phyloP scores from a whole-genome alignment of 2,888 invertebrate species.

The Melinaea marsaeus region DNA sequence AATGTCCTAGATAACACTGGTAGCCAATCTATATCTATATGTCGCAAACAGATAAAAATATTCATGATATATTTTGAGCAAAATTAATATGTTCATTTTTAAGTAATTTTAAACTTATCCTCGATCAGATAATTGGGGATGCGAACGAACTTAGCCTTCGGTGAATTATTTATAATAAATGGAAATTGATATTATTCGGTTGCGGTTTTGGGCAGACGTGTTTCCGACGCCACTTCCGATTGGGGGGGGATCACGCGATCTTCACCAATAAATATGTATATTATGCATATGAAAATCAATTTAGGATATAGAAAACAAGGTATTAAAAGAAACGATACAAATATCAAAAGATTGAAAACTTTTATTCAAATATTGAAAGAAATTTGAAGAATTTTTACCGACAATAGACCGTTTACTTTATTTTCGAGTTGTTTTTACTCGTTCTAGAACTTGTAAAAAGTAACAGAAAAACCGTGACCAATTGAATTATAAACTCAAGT shows the following conservation, averaged over 20 bases:
- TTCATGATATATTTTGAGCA: slow-evolving; percentile 26
- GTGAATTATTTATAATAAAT: slow-evolving; percentile 63
- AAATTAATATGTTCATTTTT: slow-evolving; percentile 12
- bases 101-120: slow-evolving; percentile 34
- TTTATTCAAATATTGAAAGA: too few relatives aligned
- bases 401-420: too few relatives aligned
- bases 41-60: slow-evolving; percentile 40
- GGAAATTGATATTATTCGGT: slow-evolving; percentile 71
- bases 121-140: slow-evolving; percentile 45
- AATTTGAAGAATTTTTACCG: too few relatives aligned
- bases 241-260: slow-evolving; percentile 64
- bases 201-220: slow-evolving; percentile 74
- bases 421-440: slow-evolving; percentile 10
- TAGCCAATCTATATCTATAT: slow-evolving; percentile 51
- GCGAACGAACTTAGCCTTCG: slow-evolving; percentile 56
- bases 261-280: slow-evolving; percentile 36
- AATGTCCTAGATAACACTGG: slow-evolving; percentile 71
- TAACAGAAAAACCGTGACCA: slow-evolving; percentile 22
- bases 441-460: slow-evolving; percentile 7
- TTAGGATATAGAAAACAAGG: slow-evolving; percentile 38
- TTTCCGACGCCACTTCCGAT: slow-evolving; percentile 71
- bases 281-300: slow-evolving; percentile 30
- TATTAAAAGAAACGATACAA: slow-evolving; percentile 41
- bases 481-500: slow-evolving; percentile 25
- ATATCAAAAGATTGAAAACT: slow-evolving; percentile 51